These are phyloP conservation scores for Caenorhabditis plicata DNA, from an alignment of 2,888 invertebrate species.

Conservation along the genomic window DNA sequence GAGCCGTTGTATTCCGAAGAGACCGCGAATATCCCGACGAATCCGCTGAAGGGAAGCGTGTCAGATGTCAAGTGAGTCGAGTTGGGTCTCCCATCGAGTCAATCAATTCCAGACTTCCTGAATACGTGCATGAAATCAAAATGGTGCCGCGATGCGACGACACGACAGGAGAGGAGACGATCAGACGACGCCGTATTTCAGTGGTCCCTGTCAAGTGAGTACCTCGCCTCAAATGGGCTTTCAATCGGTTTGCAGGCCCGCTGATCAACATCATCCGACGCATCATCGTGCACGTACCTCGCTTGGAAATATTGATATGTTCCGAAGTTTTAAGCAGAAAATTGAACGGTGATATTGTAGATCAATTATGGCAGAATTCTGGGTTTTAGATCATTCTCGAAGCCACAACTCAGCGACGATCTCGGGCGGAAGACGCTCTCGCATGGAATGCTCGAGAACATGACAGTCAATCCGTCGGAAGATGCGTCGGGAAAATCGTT, in stretches of 20 bases:
- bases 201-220: constrained; percentile 45
- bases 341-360: constrained; percentile 29
- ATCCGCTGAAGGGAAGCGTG: constrained; percentile 39
- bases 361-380: background rate
- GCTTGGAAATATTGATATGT: constrained; percentile 42
- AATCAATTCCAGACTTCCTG: constrained; percentile 35
- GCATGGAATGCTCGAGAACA: constrained; percentile 43
- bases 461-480: constrained; percentile 15
- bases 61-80: constrained; percentile 33
- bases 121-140: constrained; percentile 45
- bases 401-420: constrained; percentile 27
- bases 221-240: background rate
- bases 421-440: constrained; percentile 41
- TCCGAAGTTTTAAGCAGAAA: constrained; percentile 43
- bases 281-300: constrained; percentile 30
- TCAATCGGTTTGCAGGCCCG: constrained; percentile 7
- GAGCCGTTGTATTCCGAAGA: constrained; percentile 49
- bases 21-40: constrained; percentile 41
- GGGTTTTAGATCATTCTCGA: constrained; percentile 42
- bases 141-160: constrained; percentile 49
- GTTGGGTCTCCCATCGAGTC: background rate
- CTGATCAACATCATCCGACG: constrained; percentile 27
- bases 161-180: constrained; percentile 17
- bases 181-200: constrained; percentile 33
- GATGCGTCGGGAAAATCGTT: constrained; percentile 19